These are phyloP conservation scores for Petrolisthes manimaculis DNA, from an alignment of 2,888 invertebrate species.

Conservation along the genomic window DNA sequence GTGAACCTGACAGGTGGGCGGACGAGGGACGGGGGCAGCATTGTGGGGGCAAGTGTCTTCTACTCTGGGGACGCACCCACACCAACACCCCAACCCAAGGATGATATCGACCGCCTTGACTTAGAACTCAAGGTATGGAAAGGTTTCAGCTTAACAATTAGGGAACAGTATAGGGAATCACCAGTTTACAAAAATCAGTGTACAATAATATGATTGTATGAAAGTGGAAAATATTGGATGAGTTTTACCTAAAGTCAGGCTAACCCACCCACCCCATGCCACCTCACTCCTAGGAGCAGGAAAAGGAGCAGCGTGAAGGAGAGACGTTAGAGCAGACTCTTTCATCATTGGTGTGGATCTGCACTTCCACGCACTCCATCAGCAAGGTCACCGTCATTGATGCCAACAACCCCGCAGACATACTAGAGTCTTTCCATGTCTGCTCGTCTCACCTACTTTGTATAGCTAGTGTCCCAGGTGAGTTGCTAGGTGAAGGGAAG, in stretches of 20 bases:
- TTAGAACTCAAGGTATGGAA: constrained; percentile 75
- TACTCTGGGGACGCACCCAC: constrained; percentile 75
- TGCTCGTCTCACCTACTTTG: constrained; percentile 94
- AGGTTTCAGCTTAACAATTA: too few relatives aligned
- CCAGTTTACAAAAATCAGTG: too few relatives aligned
- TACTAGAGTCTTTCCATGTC: constrained; percentile 93
- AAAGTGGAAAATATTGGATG: not conserved
- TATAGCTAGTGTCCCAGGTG: constrained; percentile 94
- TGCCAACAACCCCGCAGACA: constrained; percentile 95
- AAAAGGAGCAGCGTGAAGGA: constrained; percentile 75
- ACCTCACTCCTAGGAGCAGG: constrained; percentile 73
- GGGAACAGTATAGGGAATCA: too few relatives aligned
- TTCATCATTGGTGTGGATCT: constrained; percentile 97
- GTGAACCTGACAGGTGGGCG: constrained; percentile 92
- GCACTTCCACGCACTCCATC: constrained; percentile 87
- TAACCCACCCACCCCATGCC: not conserved
- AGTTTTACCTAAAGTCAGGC: too few relatives aligned
- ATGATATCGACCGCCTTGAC: constrained; percentile 78
- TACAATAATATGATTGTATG: not conserved
- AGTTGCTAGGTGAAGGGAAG: not conserved
- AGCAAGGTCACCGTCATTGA: constrained; percentile 82
- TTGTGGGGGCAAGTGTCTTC: constrained; percentile 92
- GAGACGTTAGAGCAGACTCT: constrained; percentile 76
- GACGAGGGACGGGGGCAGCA: constrained; percentile 89
- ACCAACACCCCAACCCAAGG: constrained; percentile 68